Evolutionary conservation across 2,113 vertebrate genomes (phyloP).

Genomic region (Ctenomys sociabilis): DNA sequence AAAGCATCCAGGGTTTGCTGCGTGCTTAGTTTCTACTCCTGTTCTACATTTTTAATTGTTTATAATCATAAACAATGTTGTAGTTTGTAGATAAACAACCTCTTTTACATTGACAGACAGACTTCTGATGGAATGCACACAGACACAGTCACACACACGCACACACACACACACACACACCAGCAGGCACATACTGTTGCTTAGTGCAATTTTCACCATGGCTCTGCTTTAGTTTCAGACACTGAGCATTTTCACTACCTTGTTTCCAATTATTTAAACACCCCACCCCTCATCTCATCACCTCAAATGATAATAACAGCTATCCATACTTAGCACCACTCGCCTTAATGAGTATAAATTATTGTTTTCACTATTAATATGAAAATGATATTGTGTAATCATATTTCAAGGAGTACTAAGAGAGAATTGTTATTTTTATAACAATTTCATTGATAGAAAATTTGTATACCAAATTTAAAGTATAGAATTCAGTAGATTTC

Average conservation of each 20-base stretch:
- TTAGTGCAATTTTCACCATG: background rate
- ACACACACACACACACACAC: background rate
- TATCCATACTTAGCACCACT: background rate
- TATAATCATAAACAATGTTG: background rate
- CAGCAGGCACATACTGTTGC: background rate
- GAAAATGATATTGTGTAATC: background rate
- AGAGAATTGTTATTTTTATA: background rate
- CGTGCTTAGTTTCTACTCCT: rapidly evolving
- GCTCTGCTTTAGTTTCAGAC: background rate
- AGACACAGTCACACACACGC: background rate
- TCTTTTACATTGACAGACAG: background rate
- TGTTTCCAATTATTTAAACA: background rate
- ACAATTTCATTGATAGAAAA: background rate
- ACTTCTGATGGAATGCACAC: rapidly evolving
- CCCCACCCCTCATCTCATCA: background rate
- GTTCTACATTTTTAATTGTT: background rate
- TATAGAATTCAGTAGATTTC: background rate
- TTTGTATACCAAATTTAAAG: background rate
- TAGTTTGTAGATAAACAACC: background rate
- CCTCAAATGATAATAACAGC: background rate
- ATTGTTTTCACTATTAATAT: background rate
- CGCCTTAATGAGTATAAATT: background rate
- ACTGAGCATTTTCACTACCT: background rate
- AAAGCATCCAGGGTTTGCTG: too few species aligned
- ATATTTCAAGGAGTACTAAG: background rate